Percentiles rank a stretch among this genome's conserved stretches.
phyloP scores from a whole-genome alignment of 2,888 invertebrate species.

The Cantharis flavilabris region DNA sequence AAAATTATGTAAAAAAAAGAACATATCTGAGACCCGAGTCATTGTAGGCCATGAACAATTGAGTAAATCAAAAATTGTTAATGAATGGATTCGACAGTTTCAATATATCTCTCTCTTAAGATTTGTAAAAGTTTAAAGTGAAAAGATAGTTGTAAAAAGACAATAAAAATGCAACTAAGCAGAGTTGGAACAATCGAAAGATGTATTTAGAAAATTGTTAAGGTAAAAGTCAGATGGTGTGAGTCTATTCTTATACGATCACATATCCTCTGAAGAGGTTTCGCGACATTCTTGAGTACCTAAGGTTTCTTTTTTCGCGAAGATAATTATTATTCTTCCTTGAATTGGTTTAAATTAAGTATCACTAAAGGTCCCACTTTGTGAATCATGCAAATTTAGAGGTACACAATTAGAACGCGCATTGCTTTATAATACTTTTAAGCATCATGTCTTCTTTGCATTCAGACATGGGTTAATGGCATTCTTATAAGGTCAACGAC shows the following conservation, averaged over 20 bases:
- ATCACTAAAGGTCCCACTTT: not conserved
- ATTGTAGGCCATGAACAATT: too few relatives aligned
- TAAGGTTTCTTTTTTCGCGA: not conserved
- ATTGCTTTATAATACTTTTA: constrained; percentile 2
- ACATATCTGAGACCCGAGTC: too few relatives aligned
- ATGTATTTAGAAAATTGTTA: not conserved
- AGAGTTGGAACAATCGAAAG: not conserved
- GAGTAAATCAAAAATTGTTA: too few relatives aligned
- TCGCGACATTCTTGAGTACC: not conserved
- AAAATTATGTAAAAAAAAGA: too few relatives aligned
- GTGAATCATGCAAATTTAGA: constrained; percentile 17
- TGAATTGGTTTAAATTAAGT: not conserved
- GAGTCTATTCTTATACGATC: not conserved
- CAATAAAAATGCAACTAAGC: not conserved
- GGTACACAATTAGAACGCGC: constrained; percentile 21
- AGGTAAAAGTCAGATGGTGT: not conserved
- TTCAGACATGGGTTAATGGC: constrained; percentile 20
- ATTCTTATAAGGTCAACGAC: constrained; percentile 23
- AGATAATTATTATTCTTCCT: not conserved
- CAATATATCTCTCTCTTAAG: not conserved
- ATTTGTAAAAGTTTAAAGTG: not conserved
- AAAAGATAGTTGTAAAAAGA: not conserved
- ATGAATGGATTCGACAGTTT: not conserved
- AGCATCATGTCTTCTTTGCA: constrained; percentile 21
- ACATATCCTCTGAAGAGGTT: not conserved